A percentile compares a stretch with the other conserved stretches of the same genome.
Conservation (phyloP, 2,797 vertebrate genomes). For the Rhinatrema bivittatum region DNA sequence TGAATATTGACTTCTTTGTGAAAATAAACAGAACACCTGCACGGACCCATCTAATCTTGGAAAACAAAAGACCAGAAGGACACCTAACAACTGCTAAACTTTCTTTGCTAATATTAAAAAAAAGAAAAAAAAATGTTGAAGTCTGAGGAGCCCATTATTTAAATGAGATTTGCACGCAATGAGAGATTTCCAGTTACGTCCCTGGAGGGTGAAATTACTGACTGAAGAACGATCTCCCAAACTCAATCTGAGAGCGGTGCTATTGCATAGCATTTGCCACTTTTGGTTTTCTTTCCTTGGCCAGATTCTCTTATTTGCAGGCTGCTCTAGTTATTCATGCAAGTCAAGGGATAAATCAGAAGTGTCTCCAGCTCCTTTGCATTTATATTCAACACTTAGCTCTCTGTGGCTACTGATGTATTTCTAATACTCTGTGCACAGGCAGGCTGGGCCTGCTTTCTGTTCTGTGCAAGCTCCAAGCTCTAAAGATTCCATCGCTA, state of each 20-base stretch:
- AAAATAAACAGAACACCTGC: too few species aligned
- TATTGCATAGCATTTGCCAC: constrained; percentile 16
- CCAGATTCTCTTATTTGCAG: constrained; percentile 35
- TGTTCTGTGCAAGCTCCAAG: neutral
- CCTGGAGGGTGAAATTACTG: constrained; percentile 41
- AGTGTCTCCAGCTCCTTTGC: constrained; percentile 18
- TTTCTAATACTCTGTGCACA: neutral
- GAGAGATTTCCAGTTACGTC: constrained; percentile 19
- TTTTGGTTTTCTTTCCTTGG: constrained; percentile 17
- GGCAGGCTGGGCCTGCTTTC: neutral
- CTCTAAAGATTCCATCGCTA: constrained; percentile 1
- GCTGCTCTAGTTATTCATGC: constrained; percentile 26
- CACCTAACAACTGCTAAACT: too few species aligned
- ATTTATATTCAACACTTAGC: constrained; percentile 6
- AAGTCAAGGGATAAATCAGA: constrained; percentile 22
- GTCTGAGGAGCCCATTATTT: constrained; percentile 22
- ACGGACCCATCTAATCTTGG: too few species aligned
- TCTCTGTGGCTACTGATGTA: neutral
- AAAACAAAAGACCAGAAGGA: too few species aligned
- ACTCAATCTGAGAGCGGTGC: constrained; percentile 5
- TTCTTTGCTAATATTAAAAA: too few species aligned
- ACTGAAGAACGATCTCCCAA: constrained; percentile 42
- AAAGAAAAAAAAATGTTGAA: constrained; percentile 12
- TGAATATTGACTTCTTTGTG: too few species aligned
- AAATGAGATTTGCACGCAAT: constrained; percentile 23